Conservation (phyloP, 2,113 vertebrate species). For the Aleadryas rufinucha region DNA sequence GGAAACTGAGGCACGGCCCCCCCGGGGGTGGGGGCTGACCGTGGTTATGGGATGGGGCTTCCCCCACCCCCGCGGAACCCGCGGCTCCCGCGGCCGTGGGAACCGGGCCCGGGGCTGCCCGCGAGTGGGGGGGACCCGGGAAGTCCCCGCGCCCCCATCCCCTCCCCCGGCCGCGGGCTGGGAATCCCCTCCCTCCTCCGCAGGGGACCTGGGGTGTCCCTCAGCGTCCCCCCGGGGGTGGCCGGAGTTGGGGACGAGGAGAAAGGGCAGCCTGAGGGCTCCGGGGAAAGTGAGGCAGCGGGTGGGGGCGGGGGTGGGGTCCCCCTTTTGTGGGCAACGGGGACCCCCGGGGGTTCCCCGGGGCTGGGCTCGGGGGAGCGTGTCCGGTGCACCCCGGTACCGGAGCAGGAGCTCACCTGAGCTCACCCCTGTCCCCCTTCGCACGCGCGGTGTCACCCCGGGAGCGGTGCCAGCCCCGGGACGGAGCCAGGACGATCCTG, state of each 20-base stretch:
- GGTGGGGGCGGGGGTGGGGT: no score
- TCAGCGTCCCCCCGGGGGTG: background rate
- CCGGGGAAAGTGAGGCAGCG: background rate
- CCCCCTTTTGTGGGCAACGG: fast-evolving
- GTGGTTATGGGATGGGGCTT: background rate
- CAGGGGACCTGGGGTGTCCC: background rate
- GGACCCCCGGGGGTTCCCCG: no score
- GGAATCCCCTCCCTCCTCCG: background rate
- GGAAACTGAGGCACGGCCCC: background rate
- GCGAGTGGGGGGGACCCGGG: background rate
- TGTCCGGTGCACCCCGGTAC: no score
- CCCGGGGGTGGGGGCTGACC: background rate
- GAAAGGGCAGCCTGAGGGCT: fast-evolving
- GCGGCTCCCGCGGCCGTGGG: background rate
- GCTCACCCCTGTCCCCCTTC: background rate
- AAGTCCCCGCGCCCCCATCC: background rate
- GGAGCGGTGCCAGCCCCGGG: background rate
- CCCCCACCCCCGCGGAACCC: background rate
- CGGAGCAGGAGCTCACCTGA: background rate
- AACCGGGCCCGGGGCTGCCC: background rate
- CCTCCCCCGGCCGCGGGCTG: background rate
- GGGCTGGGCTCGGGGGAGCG: background rate
- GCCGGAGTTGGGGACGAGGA: fast-evolving
- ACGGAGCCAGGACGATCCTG: background rate
- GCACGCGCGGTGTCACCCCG: background rate